Evolutionary conservation across 1,140 invertebrate species (phyloP), one percentile per base, ranked within the genome.

Genomic region (Halesus radiatus): DNA sequence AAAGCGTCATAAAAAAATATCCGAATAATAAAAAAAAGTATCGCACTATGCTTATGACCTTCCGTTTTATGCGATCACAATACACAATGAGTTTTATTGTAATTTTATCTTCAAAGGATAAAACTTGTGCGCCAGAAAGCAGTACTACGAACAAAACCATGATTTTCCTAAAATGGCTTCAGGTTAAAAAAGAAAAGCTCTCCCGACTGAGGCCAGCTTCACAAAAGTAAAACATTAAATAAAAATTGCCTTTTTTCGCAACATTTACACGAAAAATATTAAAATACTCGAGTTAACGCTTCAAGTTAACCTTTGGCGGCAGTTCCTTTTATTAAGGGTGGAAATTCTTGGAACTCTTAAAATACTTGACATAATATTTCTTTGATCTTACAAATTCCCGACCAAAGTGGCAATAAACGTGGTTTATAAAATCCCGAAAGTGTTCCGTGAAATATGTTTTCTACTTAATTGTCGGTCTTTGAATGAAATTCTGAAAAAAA

Each of bases 281-380:
- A 52, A 72, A 72, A 54, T 72, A 72, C 37, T 53, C 20, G 45
- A 72, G 68, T 72, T 72, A 72, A 53, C 68, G 68, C 50, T 53
- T 53, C 20, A 22, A 52, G 68, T 72, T 53, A 72, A 72, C 68
- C 50, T 72, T 72, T 53, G 18, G 8, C 37, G n/a, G 62, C 23
- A 32, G 29, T 45, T 66, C 8, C 32, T 32, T 23, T 29, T 66
- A 6, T 29, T 66, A 13, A 37, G 45, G 68, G 68, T 52, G 50
- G 15, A 53, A 53, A 53, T 52, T 54, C 68, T 53, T 32, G 62
- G 29, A 66, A 66, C 26, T 29, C 32, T n/a, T n/a, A 29, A 66
- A 66, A 22, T 23, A 15, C 58, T 60, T 22, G 58, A 60, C 22
- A 26, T 60, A 60, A 60, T 60, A 60, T 60, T 60, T 60, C 62